Evolutionary conservation across 2,888 invertebrate species (phyloP).

Genomic region (Pelosia muscerda): DNA sequence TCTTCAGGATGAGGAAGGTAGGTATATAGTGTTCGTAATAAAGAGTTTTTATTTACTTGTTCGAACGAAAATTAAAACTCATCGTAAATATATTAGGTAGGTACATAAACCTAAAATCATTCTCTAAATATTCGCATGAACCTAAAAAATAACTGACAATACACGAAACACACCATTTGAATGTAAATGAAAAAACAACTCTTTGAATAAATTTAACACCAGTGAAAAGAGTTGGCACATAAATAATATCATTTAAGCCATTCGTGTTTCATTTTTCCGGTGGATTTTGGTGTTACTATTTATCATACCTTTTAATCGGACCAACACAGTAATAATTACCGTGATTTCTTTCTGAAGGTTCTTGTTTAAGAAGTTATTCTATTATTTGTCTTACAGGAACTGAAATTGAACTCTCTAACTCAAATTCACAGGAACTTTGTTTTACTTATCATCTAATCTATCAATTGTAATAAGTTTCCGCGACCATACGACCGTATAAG

Average conservation of each 20-base stretch:
- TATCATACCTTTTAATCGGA: constrained; percentile 1
- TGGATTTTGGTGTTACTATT: neutral
- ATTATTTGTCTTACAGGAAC: too few relatives aligned
- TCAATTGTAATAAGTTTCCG: too few relatives aligned
- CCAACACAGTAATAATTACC: neutral
- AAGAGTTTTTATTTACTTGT: too few relatives aligned
- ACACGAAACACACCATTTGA: constrained; percentile 30
- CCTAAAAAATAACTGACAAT: neutral
- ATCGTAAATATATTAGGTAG: too few relatives aligned
- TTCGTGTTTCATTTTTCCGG: neutral
- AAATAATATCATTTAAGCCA: constrained; percentile 27
- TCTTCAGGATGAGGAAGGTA: too few relatives aligned
- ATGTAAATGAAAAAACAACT: constrained; percentile 38
- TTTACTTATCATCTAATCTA: neutral
- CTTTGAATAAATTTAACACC: constrained; percentile 39
- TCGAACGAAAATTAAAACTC: too few relatives aligned
- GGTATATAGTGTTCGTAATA: too few relatives aligned
- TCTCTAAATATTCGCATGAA: neutral
- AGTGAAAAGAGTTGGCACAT: constrained; percentile 21
- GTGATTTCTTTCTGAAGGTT: neutral
- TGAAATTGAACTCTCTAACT: too few relatives aligned
- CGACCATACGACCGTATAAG: too few relatives aligned
- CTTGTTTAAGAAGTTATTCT: neutral
- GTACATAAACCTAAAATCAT: neutral
- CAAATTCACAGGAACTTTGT: too few relatives aligned